Percentiles rank a stretch among this genome's conserved stretches.
phyloP scores from a whole-genome alignment of 2,888 invertebrate genomes.

The Microplitis manilae region DNA sequence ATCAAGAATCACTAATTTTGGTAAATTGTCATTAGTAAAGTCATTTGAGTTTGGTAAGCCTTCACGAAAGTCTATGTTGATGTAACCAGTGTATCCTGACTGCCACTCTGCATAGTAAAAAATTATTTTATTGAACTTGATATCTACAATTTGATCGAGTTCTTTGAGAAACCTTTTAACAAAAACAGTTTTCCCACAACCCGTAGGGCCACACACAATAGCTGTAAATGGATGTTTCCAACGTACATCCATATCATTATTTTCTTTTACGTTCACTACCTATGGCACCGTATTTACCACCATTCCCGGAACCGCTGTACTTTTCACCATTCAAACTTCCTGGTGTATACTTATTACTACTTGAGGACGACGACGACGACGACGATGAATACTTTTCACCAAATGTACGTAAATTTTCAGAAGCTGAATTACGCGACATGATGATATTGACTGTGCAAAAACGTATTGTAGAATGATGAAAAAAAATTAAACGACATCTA shows the following conservation, averaged over 20 bases:
- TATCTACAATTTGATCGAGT: slow-evolving; percentile 3
- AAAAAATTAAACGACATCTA: no score
- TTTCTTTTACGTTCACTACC: no score
- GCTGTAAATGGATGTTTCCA: slow-evolving; percentile 42
- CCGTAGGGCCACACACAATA: slow-evolving; percentile 26
- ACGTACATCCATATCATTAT: slow-evolving; percentile 16
- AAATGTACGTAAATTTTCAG: no score
- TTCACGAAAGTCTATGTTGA: slow-evolving; percentile 37
- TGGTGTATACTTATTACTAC: no score
- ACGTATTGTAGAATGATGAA: no score
- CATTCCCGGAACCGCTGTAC: no score
- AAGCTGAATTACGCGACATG: no score
- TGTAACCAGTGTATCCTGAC: slow-evolving; percentile 20
- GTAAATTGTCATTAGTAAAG: slow-evolving; percentile 15
- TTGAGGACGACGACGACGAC: no score
- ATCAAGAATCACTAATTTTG: slow-evolving; percentile 33
- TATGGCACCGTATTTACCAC: no score
- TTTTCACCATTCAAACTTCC: no score
- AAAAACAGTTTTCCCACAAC: slow-evolving; percentile 30
- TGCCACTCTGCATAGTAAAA: slow-evolving; percentile 48
- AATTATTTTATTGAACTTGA: slow-evolving; percentile 38
- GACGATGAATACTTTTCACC: no score
- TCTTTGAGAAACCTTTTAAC: slow-evolving; percentile 20
- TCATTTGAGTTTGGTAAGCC: slow-evolving; percentile 36
- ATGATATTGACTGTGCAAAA: no score